Conservation (phyloP, 1,140 invertebrate genomes). For the Amyelois transitella region DNA sequence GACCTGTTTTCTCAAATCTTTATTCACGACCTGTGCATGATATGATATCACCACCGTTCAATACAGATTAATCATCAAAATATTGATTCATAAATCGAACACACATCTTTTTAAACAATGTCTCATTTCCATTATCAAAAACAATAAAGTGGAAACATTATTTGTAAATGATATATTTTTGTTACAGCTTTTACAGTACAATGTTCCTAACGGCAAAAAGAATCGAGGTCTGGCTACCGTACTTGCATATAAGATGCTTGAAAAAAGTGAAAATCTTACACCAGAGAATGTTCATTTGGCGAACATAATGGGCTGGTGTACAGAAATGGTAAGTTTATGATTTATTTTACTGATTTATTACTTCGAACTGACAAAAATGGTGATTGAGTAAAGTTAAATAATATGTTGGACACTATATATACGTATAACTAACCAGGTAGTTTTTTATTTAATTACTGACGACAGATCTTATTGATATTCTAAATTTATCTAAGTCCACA, state of each 20-base stretch:
- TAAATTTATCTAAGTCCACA: too few relatives aligned
- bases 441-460: too few relatives aligned
- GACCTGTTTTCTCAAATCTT: too few relatives aligned
- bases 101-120: background rate
- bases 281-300: conserved; percentile 87
- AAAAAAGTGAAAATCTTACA: conserved; percentile 77
- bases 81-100: background rate
- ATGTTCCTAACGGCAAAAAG: conserved; percentile 87
- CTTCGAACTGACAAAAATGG: too few relatives aligned
- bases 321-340: conserved; percentile 87
- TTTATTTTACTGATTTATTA: too few relatives aligned
- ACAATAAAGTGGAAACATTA: background rate
- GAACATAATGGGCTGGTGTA: conserved; percentile 93
- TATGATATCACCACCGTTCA: background rate
- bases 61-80: background rate
- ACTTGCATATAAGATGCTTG: conserved; percentile 85
- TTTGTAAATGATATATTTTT: conserved; percentile 19
- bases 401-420: too few relatives aligned
- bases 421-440: too few relatives aligned
- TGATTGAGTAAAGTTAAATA: too few relatives aligned
- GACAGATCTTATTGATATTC: too few relatives aligned
- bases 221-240: conserved; percentile 88
- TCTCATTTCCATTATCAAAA: background rate
- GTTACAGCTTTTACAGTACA: conserved; percentile 84
- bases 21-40: background rate